Percentiles rank a stretch among this genome's conserved stretches.
Conservation (phyloP, 2,797 vertebrate genomes). For the Ibycter americanus region DNA sequence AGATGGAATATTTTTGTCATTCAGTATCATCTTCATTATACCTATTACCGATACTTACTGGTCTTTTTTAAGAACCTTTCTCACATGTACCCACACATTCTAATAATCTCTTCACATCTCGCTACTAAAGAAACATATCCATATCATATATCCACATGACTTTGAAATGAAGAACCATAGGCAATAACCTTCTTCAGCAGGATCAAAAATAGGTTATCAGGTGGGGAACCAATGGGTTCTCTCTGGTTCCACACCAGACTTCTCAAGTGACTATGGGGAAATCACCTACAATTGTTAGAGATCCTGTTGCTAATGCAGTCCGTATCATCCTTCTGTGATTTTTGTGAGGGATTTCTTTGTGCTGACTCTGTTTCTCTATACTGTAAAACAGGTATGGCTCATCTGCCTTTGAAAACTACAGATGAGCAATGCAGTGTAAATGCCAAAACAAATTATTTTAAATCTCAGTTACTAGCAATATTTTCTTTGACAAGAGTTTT, state of each 20-base stretch:
- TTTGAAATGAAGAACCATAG: neutral
- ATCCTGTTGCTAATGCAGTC: neutral
- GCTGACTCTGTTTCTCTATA: neutral
- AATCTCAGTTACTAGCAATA: neutral
- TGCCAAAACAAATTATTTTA: neutral
- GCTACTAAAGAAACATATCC: neutral
- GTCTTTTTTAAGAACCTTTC: neutral
- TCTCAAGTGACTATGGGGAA: neutral
- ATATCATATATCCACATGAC: neutral
- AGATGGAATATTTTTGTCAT: neutral
- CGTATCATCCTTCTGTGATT: neutral
- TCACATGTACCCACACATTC: neutral
- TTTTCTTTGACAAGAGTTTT: neutral
- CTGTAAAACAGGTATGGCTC: neutral
- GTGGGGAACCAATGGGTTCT: neutral
- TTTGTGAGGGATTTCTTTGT: neutral
- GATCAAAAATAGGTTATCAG: neutral
- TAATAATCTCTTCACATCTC: neutral
- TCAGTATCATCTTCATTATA: neutral
- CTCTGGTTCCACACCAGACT: neutral
- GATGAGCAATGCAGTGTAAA: neutral
- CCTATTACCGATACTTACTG: neutral
- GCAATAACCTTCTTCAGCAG: neutral
- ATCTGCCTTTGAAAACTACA: neutral
- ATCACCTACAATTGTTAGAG: neutral